These are phyloP conservation scores for Linyphia triangularis DNA, from an alignment of 2,888 invertebrate species.

Conservation along the genomic window DNA sequence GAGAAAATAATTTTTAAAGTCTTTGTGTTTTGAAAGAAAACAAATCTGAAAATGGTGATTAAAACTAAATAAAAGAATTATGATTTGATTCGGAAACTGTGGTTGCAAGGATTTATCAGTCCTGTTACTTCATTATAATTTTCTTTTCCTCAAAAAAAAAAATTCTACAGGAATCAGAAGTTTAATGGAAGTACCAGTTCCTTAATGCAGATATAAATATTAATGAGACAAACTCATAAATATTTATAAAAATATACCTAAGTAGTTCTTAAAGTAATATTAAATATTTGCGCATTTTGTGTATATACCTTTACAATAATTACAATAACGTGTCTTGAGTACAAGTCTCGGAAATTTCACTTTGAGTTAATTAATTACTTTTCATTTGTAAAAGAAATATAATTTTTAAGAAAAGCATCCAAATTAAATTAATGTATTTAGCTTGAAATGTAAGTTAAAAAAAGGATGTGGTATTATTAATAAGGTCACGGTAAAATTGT, in stretches of 20 bases:
- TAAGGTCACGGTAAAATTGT: no score
- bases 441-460: background rate
- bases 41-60: background rate
- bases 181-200: background rate
- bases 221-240: background rate
- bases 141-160: background rate
- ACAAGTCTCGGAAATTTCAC: background rate
- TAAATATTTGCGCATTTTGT: background rate
- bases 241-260: background rate
- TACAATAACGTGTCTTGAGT: background rate
- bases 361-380: background rate
- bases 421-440: background rate
- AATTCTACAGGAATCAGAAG: background rate
- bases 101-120: background rate
- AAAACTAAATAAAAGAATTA: constrained; percentile 3
- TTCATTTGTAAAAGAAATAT: background rate
- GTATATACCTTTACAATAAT: background rate
- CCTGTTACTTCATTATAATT: background rate
- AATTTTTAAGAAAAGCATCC: background rate
- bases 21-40: background rate
- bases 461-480: background rate
- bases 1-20: background rate
- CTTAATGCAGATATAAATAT: background rate
- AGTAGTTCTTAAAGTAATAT: background rate
- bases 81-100: background rate